Conservation (phyloP, 2,888 invertebrate genomes). For the Anagyrus pseudococci region DNA sequence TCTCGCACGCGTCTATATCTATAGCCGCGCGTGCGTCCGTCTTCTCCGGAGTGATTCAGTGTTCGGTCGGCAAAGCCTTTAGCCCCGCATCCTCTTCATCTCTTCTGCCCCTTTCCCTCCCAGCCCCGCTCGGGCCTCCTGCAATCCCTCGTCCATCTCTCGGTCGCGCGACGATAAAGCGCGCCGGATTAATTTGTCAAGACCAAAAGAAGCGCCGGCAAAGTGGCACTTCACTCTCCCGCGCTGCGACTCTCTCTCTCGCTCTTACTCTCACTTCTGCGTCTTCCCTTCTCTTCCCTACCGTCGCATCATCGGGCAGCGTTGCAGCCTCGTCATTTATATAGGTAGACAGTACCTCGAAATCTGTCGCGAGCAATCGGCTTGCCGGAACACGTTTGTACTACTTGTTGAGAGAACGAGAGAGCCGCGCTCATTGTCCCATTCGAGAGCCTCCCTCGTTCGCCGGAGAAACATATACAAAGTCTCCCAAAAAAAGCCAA, state of each 20-base stretch:
- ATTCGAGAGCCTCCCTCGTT: no score
- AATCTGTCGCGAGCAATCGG: conserved; percentile 17
- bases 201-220: conserved; percentile 31
- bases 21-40: background rate
- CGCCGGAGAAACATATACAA: no score
- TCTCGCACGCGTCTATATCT: background rate
- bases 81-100: background rate
- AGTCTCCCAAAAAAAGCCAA: no score
- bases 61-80: conserved; percentile 2
- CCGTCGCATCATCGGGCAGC: no score
- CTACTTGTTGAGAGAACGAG: no score
- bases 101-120: no score
- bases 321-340: no score
- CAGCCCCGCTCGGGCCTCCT: conserved; percentile 13
- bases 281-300: background rate
- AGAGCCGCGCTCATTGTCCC: no score
- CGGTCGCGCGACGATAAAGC: conserved; percentile 38
- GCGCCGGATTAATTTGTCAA: conserved; percentile 38
- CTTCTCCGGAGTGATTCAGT: conserved; percentile 18
- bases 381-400: conserved; percentile 29
- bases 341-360: background rate
- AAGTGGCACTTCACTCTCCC: conserved; percentile 16
- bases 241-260: background rate
- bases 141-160: conserved; percentile 20
- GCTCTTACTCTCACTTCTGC: background rate